Evolutionary conservation across 2,888 invertebrate genomes (phyloP), one percentile per base, ranked within the genome.

Genomic region (Drosophila kuntzei): DNA sequence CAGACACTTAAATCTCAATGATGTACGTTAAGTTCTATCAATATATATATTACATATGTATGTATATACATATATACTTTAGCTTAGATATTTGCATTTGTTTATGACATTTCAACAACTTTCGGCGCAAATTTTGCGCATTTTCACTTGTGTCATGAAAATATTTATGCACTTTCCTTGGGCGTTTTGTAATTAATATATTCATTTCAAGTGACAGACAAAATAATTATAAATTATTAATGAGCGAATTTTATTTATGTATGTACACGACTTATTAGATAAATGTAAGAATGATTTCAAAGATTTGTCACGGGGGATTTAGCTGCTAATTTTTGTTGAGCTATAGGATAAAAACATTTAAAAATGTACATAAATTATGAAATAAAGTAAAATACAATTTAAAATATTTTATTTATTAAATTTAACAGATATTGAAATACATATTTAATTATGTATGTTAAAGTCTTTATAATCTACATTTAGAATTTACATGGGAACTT

Each of bases 1-100:
- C 74, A 63, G 64, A 69, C 82, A 87, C 84, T 82, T 87, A 60
- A 78, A 69, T 83, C 58, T 64, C 71, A 61, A 61, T 71, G 80
- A 80, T 78, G 74, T 71, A 74, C 64, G 77, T 59, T 67, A 65
- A 62, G 61, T 58, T 62, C 25, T 60, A 50, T 65, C 39, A 41
- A 27, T 27, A 41, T 22, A 50, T 12, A 22, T 11, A 18, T 9
- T 20, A 49, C 43, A 41, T 6, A 25, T 36, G 32, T 20, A 49
- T 16, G n/a, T 32, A 57, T 34, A 49, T 49, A 25, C 25, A 59
- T 14, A 27, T 55, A 14, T 9, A 37, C 14, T 39, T 27, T 20
- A 39, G 22, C 49, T 61, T 47, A 53, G 32, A 36, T 50, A 71
- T 71, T 34, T 59, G 47, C 44, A 66, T 73, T 60, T 53, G 46